Evolutionary conservation across 2,113 vertebrate species (phyloP), one percentile per base, ranked within the genome.

Genomic region (Oreochromis spilurus): DNA sequence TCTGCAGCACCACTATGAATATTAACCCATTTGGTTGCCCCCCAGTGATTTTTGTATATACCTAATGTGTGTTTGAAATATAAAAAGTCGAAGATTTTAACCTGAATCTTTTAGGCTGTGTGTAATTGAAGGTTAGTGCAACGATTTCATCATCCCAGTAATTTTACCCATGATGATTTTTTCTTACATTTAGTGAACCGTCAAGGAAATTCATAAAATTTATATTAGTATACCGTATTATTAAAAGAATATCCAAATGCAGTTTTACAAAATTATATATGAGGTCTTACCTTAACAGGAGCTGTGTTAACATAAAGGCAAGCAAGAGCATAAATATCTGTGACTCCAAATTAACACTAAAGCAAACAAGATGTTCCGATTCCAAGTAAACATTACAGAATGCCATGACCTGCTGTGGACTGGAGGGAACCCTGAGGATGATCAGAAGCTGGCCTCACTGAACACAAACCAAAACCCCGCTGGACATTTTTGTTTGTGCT

Each of bases 391-490:
- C 85, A 45, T 1, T 38, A 79, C n/a, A 21, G 78, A 12, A 67
- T 84, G 87, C 81, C 58, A 62, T 12, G 65, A 48, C 70, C 83
- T 54, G 50, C 87, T 60, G 90, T 34, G 62, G 24, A 65, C 79
- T 29, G n/a, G 80, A 53, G 75, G 81, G 70, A 89, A 58, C 40
- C 9, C 38, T 85, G 58, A 16, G 82, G 78, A 82, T 62, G 81
- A 86, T 77, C 72, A 77, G 78, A 82, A 31, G 48, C 83, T 40
- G 60, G 31, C 38, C 50, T 53, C 6, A 29, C 86, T 89, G 88
- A 88, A 91, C 87, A 55, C 2, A 0, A 70, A 88, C 88, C 88
- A 91, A 81, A 91, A 53, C 52, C 70, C 83, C 31, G 29, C 19
- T 12, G 81, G 84, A 89, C 70, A 14, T 40, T 82, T 80, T 29